A percentile compares a stretch with the other conserved stretches of the same genome.
Conservation (phyloP, 2,888 invertebrate species). For the Sesia bembeciformis region DNA sequence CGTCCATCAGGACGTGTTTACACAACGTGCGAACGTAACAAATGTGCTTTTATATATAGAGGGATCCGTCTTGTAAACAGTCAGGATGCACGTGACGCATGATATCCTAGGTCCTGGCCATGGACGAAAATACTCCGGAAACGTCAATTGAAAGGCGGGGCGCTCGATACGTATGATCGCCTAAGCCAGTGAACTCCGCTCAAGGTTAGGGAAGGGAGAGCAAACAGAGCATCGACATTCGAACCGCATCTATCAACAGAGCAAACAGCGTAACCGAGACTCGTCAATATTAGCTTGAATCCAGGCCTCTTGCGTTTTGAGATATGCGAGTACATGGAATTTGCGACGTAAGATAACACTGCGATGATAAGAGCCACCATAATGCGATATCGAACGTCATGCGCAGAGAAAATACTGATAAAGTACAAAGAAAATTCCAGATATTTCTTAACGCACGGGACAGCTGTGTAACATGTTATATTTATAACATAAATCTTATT, state of each 20-base stretch:
- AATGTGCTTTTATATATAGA: constrained; percentile 20
- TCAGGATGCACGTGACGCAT: constrained; percentile 41
- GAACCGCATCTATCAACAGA: constrained; percentile 50
- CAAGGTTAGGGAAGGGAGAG: constrained; percentile 50
- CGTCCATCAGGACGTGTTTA: constrained; percentile 9
- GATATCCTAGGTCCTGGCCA: constrained; percentile 41
- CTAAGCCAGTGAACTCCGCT: constrained; percentile 50
- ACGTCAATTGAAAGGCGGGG: constrained; percentile 42
- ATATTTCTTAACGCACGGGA: not conserved
- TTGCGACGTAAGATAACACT: constrained; percentile 6
- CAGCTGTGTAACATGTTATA: not conserved
- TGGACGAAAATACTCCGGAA: constrained; percentile 57
- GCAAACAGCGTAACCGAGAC: constrained; percentile 52
- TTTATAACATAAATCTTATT: not conserved
- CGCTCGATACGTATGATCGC: constrained; percentile 30
- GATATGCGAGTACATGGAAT: constrained; percentile 6
- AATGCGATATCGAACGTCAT: constrained; percentile 10
- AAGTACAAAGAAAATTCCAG: constrained; percentile 9
- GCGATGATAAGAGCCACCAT: constrained; percentile 1
- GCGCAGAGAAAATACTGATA: constrained; percentile 11
- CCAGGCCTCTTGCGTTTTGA: constrained; percentile 12
- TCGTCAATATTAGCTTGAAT: constrained; percentile 39
- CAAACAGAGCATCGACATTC: constrained; percentile 31
- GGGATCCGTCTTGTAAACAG: constrained; percentile 12
- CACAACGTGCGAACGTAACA: constrained; percentile 13